These are phyloP conservation scores for Listronotus oregonensis DNA, from an alignment of 1,140 invertebrate genomes.

Conservation along the genomic window DNA sequence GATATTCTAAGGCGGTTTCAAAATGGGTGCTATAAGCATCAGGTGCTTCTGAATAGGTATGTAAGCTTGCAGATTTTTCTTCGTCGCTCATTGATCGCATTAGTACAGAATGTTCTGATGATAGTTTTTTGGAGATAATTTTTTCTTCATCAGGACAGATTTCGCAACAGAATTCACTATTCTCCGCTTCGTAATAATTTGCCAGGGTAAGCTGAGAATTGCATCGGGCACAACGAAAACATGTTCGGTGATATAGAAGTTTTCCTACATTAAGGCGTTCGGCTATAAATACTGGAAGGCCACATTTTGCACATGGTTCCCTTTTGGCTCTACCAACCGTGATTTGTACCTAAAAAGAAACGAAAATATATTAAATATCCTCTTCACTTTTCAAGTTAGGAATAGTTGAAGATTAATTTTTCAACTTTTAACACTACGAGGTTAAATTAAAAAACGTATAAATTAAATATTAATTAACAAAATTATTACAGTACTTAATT, in stretches of 20 bases:
- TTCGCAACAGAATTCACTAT: constrained; percentile 79
- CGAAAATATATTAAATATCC: neutral
- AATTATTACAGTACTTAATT: too few species aligned
- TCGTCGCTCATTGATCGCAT: constrained; percentile 60
- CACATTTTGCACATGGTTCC: constrained; percentile 82
- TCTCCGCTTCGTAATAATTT: constrained; percentile 78
- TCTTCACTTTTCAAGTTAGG: too few species aligned
- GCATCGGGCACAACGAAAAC: constrained; percentile 85
- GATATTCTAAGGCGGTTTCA: constrained; percentile 47
- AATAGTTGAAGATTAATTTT: neutral
- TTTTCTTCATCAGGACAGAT: constrained; percentile 82
- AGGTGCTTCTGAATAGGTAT: constrained; percentile 43
- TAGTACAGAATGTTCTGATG: constrained; percentile 35
- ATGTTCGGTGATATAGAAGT: constrained; percentile 86
- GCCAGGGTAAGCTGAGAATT: constrained; percentile 73
- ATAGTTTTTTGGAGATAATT: constrained; percentile 42
- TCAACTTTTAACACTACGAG: neutral
- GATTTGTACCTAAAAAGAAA: constrained; percentile 42
- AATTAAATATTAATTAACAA: too few species aligned
- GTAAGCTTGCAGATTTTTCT: constrained; percentile 57
- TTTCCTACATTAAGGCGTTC: constrained; percentile 83
- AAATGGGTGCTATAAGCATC: constrained; percentile 47
- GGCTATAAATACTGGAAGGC: constrained; percentile 85
- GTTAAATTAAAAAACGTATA: too few species aligned
- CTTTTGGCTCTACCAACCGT: constrained; percentile 55